These are phyloP conservation scores for Priocnemis perturbator DNA, from an alignment of 2,888 invertebrate species.

Conservation along the genomic window DNA sequence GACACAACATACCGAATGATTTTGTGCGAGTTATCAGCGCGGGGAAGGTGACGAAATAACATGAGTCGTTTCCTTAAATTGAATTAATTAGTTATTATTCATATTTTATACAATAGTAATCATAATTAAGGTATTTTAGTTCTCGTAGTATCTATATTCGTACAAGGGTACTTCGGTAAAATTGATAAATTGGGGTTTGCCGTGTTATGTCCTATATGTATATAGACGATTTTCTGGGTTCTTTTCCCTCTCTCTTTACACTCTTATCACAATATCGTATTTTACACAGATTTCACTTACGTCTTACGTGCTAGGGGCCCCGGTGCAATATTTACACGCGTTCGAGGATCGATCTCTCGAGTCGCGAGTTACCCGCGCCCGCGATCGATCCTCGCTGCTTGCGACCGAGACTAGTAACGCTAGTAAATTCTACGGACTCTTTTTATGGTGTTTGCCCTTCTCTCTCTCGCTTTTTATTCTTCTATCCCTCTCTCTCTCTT, in stretches of 20 bases:
- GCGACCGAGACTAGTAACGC: conserved; percentile 65
- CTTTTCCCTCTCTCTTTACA: conserved; percentile 63
- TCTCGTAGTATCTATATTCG: conserved; percentile 70
- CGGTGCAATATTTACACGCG: conserved; percentile 64
- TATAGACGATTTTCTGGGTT: conserved; percentile 55
- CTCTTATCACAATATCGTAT: conserved; percentile 74
- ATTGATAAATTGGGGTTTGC: conserved; percentile 61
- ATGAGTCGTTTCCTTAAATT: conserved; percentile 59
- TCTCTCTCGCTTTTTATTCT: conserved; percentile 16
- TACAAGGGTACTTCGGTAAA: conserved; percentile 69
- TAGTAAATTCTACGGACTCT: conserved; percentile 64
- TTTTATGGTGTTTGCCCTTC: conserved; percentile 28
- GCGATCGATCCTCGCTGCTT: conserved; percentile 51
- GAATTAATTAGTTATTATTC: conserved; percentile 75
- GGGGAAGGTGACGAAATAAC: too few relatives aligned
- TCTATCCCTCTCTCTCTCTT: conserved; percentile 15
- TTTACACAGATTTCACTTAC: conserved; percentile 73
- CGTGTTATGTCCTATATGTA: conserved; percentile 58
- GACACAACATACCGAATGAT: too few relatives aligned
- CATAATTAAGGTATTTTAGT: conserved; percentile 74
- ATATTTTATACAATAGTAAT: conserved; percentile 75
- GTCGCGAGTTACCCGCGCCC: neutral
- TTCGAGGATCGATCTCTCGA: conserved; percentile 43
- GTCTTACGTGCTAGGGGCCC: conserved; percentile 66
- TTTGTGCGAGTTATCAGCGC: too few relatives aligned